Evolutionary conservation across 2,888 invertebrate genomes (phyloP), one percentile per base, ranked within the genome.

Genomic region (Leucozona laternaria): DNA sequence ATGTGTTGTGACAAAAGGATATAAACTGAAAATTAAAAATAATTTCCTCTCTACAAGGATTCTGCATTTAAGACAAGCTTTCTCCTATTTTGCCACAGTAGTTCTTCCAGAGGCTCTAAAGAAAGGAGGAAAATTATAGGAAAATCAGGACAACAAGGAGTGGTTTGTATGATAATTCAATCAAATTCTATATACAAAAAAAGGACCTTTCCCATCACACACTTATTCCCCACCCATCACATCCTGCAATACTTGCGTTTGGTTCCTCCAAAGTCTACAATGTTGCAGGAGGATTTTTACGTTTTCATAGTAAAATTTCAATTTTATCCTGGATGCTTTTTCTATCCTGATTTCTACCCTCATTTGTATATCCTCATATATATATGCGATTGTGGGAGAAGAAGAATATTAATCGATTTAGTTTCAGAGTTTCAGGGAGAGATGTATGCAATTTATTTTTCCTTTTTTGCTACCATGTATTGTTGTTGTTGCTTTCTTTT

Each of bases 331-430:
- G 34, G 48, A 50, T 68, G 50, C 34, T 31, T 34, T 60, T 20
- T 20, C 20, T 62, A 75, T 79, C 70, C 79, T 70, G 20, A 79
- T 66, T 84, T 79, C 79, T 40, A 48, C 48, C 22, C n/a, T n/a
- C n/a, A n/a, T n/a, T n/a, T n/a, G n/a, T n/a, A n/a, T 13, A 22
- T 22, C 20, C 48, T 22, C 48, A 22, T 53, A 28, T 25, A 3
- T 28, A 25, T 53, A 53, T 53, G 53, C 25, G 25, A 53, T 53
- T 53, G 13, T 25, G 25, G 15, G 72, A 72, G 81, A 77, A 77
- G 81, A 60, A 62, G 80, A 72, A 81, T 77, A n/a, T 43, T 73
- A 85, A 85, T 85, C 85, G 85, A 85, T 85, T 85, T 76, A 72
- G 77, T 77, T 81, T 22, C 48, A 45, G 11, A n/a, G n/a, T n/a